Evolutionary conservation across 2,797 vertebrate genomes (phyloP), one percentile per base, ranked within the genome.

Genomic region (Cryptoprocta ferox): DNA sequence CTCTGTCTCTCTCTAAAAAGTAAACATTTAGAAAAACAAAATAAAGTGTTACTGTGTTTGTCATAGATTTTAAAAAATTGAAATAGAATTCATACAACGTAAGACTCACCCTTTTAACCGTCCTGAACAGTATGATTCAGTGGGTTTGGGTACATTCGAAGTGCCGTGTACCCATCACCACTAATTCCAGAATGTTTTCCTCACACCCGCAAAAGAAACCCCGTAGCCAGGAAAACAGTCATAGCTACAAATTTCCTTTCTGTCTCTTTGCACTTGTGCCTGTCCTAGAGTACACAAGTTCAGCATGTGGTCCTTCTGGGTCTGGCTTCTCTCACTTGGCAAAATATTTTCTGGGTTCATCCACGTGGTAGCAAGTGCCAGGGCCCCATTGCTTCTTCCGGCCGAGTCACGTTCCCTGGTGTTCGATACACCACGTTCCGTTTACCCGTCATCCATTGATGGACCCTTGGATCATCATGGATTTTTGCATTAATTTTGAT

Each of bases 331-430:
- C 21, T 24, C 15, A 4, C 13, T 28, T 30, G 26, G 26, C 11
- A 3, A 10, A 16, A 16, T 2, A 12, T 48, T 39, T 85, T 59
- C 61, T 12, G 39, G 37, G 37, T 10, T 70, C 21, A 8, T n/a
- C 35, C 26, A 3, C 0, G 15, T 10, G 0, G n/a, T 24, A 8
- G 16, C 16, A 4, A 0, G 2, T 9, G 26, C 35, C 28, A 1
- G 30, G 1, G 1, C 14, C 6, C 18, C 2, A 6, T n/a, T 18
- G 73, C 7, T 63, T 53, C 73, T 63, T 8, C 3, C 0, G 35
- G 50, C 61, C 19, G 21, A 39, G 18, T 65, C 39, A 7, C 16
- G 14, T 18, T 53, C 82, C 78, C 30, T 3, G 2, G 11, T 5
- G 0, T 1, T 1, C 42, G 5, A 26, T 1, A n/a, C 6, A 16